A percentile compares a stretch with the other conserved stretches of the same genome.
Evolutionary conservation across 2,888 invertebrate genomes (phyloP).

Genomic region (Eupithecia exiguata): DNA sequence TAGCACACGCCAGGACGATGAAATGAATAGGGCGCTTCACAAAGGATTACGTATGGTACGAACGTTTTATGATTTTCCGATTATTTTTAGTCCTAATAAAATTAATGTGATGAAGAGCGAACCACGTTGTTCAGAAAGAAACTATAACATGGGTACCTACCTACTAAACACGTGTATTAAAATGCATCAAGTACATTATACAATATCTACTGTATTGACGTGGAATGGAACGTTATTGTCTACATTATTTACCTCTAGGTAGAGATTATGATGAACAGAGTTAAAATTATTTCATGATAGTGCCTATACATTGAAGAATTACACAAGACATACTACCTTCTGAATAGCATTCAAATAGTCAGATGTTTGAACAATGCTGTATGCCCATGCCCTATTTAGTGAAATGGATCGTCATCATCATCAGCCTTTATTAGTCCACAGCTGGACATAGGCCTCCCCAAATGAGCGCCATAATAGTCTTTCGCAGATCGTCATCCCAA

Average conservation of each 20-base stretch:
- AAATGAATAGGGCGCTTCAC: constrained; percentile 10
- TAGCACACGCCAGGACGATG: neutral
- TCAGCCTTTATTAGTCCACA: too few relatives aligned
- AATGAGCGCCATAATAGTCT: too few relatives aligned
- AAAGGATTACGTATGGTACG: constrained; percentile 4
- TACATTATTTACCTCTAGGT: neutral
- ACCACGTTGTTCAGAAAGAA: neutral
- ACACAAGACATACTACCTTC: neutral
- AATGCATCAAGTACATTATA: neutral
- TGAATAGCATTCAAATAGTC: too few relatives aligned
- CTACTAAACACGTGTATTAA: neutral
- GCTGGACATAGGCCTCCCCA: too few relatives aligned
- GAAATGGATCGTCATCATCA: too few relatives aligned
- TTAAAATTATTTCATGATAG: neutral
- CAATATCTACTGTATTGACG: neutral
- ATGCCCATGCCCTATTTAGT: too few relatives aligned
- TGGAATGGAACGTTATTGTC: neutral
- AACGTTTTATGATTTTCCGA: neutral
- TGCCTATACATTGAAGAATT: neutral
- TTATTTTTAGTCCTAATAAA: neutral
- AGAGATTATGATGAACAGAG: neutral
- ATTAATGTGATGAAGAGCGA: neutral
- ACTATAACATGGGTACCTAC: neutral
- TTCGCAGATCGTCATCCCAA: too few relatives aligned
- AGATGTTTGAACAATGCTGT: too few relatives aligned